phyloP scores from a whole-genome alignment of 1,140 invertebrate genomes.

The Drosophila bipectinata region DNA sequence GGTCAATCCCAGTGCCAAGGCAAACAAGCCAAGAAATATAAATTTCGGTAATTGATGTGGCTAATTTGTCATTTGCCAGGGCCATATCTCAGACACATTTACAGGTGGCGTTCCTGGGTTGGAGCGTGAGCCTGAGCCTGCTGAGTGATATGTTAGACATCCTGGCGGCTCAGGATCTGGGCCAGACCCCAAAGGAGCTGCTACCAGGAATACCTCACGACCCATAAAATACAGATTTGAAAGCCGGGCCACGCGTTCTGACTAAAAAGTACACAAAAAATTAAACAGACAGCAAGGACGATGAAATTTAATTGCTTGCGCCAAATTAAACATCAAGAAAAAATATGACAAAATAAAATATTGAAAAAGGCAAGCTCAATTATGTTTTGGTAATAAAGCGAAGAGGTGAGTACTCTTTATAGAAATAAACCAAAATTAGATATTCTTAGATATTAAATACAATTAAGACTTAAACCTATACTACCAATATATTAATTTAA shows the following conservation, averaged over 20 bases:
- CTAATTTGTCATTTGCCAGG: conserved; percentile 78
- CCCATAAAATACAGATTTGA: conserved; percentile 59
- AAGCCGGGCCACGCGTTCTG: conserved; percentile 53
- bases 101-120: conserved; percentile 53
- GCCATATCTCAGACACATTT: conserved; percentile 71
- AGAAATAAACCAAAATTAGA: neutral
- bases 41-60: conserved; percentile 80
- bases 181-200: neutral
- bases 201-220: conserved; percentile 36
- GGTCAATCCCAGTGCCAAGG: conserved; percentile 37
- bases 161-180: conserved; percentile 19
- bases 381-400: neutral
- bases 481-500: no score
- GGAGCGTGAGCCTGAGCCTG: conserved; percentile 16
- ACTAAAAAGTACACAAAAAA: neutral
- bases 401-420: conserved; percentile 8
- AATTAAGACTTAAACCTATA: no score
- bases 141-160: conserved; percentile 62
- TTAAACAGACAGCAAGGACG: conserved; percentile 19
- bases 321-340: conserved; percentile 68
- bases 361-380: conserved; percentile 25
- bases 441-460: no score
- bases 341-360: conserved; percentile 42
- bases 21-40: conserved; percentile 74
- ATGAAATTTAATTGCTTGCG: conserved; percentile 62